Percentiles rank a stretch among this genome's conserved stretches.
Conservation (phyloP, 2,113 vertebrate genomes). For the Labrus mixtus region DNA sequence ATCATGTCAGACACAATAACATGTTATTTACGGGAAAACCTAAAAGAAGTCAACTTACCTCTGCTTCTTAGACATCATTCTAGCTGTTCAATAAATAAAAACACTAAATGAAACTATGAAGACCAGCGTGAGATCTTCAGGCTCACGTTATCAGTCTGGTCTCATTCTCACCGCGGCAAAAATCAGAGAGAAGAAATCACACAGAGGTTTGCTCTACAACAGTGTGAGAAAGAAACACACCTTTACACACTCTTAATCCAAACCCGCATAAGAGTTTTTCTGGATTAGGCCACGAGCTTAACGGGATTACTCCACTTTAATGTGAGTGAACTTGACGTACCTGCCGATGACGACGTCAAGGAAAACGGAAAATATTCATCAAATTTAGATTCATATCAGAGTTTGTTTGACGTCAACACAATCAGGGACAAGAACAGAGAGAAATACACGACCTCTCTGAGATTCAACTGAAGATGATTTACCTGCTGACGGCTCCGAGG, state of each 20-base stretch:
- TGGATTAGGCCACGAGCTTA: slow-evolving; percentile 65
- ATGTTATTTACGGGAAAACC: not conserved
- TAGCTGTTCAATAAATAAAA: not conserved
- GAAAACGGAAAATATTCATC: slow-evolving; percentile 5
- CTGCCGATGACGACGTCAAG: not conserved
- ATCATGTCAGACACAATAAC: no score
- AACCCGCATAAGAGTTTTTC: slow-evolving; percentile 70
- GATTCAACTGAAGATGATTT: not conserved
- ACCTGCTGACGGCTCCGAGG: slow-evolving; percentile 3
- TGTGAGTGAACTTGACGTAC: slow-evolving; percentile 53
- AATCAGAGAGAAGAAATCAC: slow-evolving; percentile 17
- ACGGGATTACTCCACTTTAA: slow-evolving; percentile 62
- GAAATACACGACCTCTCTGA: not conserved
- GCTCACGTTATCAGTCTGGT: not conserved
- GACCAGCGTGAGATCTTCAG: not conserved
- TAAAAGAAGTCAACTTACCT: slow-evolving; percentile 55
- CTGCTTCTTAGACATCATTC: slow-evolving; percentile 66
- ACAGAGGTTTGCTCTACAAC: not conserved
- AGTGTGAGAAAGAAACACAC: slow-evolving; percentile 32
- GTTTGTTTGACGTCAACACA: no score
- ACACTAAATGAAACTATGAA: not conserved
- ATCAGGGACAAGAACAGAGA: not conserved
- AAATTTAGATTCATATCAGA: not conserved
- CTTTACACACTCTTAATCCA: slow-evolving; percentile 51
- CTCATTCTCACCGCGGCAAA: slow-evolving; percentile 1